Percentiles rank a stretch among this genome's conserved stretches.
phyloP scores from a whole-genome alignment of 2,113 vertebrate species.

The Myotis davidii region DNA sequence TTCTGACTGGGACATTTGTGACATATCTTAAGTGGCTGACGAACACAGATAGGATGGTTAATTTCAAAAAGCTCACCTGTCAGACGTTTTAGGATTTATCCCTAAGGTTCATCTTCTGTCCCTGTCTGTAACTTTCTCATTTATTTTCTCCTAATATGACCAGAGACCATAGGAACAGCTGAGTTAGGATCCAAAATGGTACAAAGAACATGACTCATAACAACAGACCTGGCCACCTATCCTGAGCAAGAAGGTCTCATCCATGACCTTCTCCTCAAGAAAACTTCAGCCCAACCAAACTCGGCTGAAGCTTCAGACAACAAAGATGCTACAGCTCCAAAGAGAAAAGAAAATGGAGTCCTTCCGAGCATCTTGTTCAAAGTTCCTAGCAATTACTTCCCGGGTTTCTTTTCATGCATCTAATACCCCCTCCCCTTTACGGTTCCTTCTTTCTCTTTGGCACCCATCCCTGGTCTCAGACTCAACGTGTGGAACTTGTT shows the following conservation, averaged over 20 bases:
- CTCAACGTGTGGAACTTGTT: background rate
- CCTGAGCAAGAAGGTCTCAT: background rate
- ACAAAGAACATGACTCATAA: background rate
- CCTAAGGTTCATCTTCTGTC: background rate
- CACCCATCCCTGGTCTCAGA: background rate
- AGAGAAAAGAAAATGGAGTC: background rate
- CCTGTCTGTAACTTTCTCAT: background rate
- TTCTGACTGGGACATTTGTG: background rate
- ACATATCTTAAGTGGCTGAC: background rate
- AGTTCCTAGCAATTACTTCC: background rate
- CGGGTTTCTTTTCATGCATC: background rate
- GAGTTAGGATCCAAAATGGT: background rate
- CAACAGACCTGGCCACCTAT: fast-evolving
- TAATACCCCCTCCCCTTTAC: fast-evolving
- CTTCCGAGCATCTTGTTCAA: background rate
- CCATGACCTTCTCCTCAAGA: background rate
- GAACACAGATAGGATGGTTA: background rate
- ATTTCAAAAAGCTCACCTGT: background rate
- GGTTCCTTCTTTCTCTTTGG: background rate
- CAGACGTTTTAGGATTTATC: background rate
- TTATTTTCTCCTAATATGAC: background rate
- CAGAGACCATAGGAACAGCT: background rate
- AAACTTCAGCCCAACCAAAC: background rate
- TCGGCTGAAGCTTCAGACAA: background rate
- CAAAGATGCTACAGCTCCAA: background rate